A percentile compares a stretch with the other conserved stretches of the same genome.
Conservation (phyloP, 2,888 invertebrate species). For the Iphiclides podalirius region DNA sequence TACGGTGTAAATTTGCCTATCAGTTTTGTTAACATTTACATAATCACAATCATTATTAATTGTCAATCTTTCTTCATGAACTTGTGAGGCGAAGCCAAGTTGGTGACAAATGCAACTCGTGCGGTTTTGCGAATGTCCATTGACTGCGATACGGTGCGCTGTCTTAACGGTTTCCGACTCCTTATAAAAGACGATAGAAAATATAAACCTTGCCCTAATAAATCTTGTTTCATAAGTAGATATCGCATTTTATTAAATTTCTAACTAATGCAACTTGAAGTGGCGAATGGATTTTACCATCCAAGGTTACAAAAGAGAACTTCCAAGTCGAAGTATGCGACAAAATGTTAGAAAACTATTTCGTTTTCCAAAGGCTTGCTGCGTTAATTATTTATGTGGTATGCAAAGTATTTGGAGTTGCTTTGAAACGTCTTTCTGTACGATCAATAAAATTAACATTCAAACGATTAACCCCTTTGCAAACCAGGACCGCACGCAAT, state of each 20-base stretch:
- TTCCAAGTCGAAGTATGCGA: not conserved
- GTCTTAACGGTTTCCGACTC: too few species aligned
- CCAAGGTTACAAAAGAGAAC: not conserved
- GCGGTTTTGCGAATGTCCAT: too few species aligned
- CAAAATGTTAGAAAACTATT: not conserved
- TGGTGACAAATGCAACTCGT: too few species aligned
- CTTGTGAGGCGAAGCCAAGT: too few species aligned
- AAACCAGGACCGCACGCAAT: constrained; percentile 1
- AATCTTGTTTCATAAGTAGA: not conserved
- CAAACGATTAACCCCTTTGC: not conserved
- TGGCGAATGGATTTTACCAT: not conserved
- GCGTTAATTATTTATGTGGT: not conserved
- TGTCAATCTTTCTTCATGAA: too few species aligned
- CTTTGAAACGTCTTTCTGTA: not conserved
- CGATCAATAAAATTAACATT: not conserved
- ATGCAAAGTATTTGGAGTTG: not conserved
- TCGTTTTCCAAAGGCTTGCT: not conserved
- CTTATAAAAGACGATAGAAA: too few species aligned
- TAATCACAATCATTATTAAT: too few species aligned
- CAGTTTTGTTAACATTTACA: too few species aligned
- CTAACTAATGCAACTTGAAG: not conserved
- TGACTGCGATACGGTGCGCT: too few species aligned
- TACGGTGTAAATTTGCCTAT: too few species aligned
- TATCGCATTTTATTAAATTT: not conserved
- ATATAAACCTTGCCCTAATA: not conserved